Evolutionary conservation across 2,888 invertebrate species (phyloP).

Genomic region (Tortrix viridana): DNA sequence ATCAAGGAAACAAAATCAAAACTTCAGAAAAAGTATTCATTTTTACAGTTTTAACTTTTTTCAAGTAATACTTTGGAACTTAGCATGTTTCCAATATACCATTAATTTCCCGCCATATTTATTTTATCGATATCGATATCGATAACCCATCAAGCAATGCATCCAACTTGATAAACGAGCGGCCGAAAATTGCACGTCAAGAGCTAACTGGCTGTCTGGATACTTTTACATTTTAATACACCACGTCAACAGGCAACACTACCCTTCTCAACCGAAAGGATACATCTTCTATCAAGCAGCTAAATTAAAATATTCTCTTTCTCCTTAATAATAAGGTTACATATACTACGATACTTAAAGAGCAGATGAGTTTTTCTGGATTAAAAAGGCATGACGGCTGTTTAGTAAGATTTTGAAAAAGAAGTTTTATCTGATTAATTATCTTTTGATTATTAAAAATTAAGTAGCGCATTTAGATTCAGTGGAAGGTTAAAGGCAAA

Average conservation of each 20-base stretch:
- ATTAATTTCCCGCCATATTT: slow-evolving; percentile 15
- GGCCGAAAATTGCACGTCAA: slow-evolving; percentile 81
- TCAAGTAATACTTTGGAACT: no score
- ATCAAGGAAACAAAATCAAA: no score
- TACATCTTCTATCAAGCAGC: no score
- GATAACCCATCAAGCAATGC: slow-evolving; percentile 49
- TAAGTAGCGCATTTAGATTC: not conserved
- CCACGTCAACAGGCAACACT: slow-evolving; percentile 50
- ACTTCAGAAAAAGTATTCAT: no score
- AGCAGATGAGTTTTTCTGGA: no score
- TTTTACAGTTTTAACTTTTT: no score
- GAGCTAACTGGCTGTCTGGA: slow-evolving; percentile 72
- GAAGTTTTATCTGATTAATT: slow-evolving; percentile 29
- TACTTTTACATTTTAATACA: slow-evolving; percentile 76
- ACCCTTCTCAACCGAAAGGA: no score
- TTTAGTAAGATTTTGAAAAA: slow-evolving; percentile 25
- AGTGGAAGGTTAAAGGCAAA: not conserved
- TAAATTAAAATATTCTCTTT: no score
- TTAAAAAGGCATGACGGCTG: not conserved
- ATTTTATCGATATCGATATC: slow-evolving; percentile 59
- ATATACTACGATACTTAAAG: no score
- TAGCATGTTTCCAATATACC: no score
- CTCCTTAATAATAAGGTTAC: no score
- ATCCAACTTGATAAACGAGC: slow-evolving; percentile 72
- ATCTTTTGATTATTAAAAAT: slow-evolving; percentile 6